phyloP scores from a whole-genome alignment of 2,797 vertebrate genomes.

The Hippoglossus hippoglossus region DNA sequence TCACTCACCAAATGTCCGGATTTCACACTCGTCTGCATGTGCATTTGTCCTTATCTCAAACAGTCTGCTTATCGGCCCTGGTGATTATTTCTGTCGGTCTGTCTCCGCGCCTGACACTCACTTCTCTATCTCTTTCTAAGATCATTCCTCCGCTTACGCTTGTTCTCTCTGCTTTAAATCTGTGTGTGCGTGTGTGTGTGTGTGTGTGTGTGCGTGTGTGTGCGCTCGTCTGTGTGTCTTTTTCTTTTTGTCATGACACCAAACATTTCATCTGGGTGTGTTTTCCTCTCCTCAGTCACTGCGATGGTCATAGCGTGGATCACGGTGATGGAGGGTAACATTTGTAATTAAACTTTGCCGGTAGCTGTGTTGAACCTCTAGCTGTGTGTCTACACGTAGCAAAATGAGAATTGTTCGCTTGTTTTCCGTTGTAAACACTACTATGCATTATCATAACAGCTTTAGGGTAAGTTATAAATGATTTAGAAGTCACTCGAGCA shows the following conservation, averaged over 20 bases:
- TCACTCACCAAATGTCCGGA: conserved; percentile 63
- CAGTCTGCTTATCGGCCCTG: conserved; percentile 63
- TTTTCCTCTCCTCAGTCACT: conserved; percentile 71
- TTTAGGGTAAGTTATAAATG: conserved; percentile 47
- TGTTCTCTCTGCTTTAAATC: conserved; percentile 19
- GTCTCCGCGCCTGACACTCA: conserved; percentile 57
- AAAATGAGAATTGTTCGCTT: conserved; percentile 22
- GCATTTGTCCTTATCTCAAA: conserved; percentile 66
- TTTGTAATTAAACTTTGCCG: conserved; percentile 48
- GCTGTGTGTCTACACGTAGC: conserved; percentile 35
- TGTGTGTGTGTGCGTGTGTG: background rate
- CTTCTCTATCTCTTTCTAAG: conserved; percentile 41
- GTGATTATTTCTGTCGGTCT: conserved; percentile 65
- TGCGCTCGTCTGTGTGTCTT: background rate
- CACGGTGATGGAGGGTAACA: conserved; percentile 85
- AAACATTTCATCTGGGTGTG: background rate
- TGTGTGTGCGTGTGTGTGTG: conserved; percentile 20
- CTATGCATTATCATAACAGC: conserved; percentile 27
- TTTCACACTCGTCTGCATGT: conserved; percentile 76
- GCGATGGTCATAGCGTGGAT: conserved; percentile 85
- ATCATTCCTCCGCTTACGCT: conserved; percentile 46
- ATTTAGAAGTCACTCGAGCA: conserved; percentile 35
- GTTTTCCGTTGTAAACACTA: conserved; percentile 21
- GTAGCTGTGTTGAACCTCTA: conserved; percentile 57
- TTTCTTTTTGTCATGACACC: conserved; percentile 28